Conservation (phyloP, 2,888 invertebrate species). For the Diarsia mendica region DNA sequence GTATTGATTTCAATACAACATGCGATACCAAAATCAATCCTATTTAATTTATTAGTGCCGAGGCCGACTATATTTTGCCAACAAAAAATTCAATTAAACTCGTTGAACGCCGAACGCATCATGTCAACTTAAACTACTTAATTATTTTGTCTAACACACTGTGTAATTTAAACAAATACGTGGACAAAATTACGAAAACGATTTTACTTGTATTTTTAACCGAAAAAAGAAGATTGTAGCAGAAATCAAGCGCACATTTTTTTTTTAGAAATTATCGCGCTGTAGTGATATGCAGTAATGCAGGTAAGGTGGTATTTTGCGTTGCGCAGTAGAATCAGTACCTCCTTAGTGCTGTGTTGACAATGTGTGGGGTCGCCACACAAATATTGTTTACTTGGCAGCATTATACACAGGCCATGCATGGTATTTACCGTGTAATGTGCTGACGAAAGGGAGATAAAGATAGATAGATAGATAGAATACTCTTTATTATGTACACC, state of each 20-base stretch:
- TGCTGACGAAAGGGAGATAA: constrained; percentile 13
- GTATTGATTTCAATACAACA: not conserved
- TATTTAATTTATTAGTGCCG: constrained; percentile 1
- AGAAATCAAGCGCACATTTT: too few species aligned
- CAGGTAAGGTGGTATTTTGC: not conserved
- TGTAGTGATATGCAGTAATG: not conserved
- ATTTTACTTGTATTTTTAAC: not conserved
- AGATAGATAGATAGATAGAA: too few species aligned
- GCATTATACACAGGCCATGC: constrained; percentile 43
- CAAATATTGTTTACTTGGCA: constrained; percentile 35
- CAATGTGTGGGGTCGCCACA: constrained; percentile 42
- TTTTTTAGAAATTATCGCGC: too few species aligned
- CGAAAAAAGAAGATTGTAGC: not conserved
- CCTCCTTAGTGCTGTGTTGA: not conserved
- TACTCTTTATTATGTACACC: too few species aligned
- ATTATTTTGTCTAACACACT: constrained; percentile 19
- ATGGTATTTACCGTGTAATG: constrained; percentile 17
- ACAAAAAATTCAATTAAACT: not conserved
- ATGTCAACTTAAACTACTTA: constrained; percentile 16
- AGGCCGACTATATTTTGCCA: not conserved
- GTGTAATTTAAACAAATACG: not conserved
- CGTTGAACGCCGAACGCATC: not conserved
- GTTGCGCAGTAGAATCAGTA: not conserved
- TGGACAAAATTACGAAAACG: constrained; percentile 2
- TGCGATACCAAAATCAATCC: not conserved